Evolutionary conservation across 2,888 invertebrate genomes (phyloP), one percentile per base, ranked within the genome.

Genomic region (Callimorpha dominula): DNA sequence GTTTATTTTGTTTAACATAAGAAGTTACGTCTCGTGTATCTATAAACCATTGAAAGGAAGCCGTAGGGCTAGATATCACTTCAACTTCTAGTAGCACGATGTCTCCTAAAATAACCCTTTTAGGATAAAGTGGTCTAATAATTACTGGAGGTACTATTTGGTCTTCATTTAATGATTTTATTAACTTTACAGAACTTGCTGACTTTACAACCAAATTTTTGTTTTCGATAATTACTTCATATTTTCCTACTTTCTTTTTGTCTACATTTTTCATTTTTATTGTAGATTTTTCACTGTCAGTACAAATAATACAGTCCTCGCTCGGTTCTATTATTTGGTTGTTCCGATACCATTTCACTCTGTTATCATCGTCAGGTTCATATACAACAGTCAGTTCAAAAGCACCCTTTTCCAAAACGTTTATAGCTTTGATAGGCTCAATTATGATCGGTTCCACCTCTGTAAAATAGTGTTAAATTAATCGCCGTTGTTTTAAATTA

Each of bases 11-110:
- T 87, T 94, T 94, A 65, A 88, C 88, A 78, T 91, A 90, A 54
- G 92, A 90, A 89, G 96, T 96, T 64, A 98, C 95, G 64, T 98
- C 97, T 80, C 96, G 96, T 63, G 97, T 97, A 82, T 98, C 97
- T 78, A 97, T 96, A 91, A 97, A 98, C 99, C 99, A 99, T 90
- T 97, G 97, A 96, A 98, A 98, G 4, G 98, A 98, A 64, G 98
- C 98, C 69, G 96, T 96, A 7, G 98, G 98, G 87, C 96, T 96
- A 15, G 98, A 98, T 80, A 97, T 96, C 1, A 98, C 98, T 79
- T 96, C 94, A 6, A 97, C 97, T 93, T 98, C 98, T 85, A 98
- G 93, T 74, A 99, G 96, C 17, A 97, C 97, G 65, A 97, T 97
- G 88, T 98, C 98, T 74, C 98, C 98, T 87, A 97, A 95, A 49